Base-by-base conservation (phyloP, 2,113 vertebrate species). In the Dipodomys stephensi region DNA sequence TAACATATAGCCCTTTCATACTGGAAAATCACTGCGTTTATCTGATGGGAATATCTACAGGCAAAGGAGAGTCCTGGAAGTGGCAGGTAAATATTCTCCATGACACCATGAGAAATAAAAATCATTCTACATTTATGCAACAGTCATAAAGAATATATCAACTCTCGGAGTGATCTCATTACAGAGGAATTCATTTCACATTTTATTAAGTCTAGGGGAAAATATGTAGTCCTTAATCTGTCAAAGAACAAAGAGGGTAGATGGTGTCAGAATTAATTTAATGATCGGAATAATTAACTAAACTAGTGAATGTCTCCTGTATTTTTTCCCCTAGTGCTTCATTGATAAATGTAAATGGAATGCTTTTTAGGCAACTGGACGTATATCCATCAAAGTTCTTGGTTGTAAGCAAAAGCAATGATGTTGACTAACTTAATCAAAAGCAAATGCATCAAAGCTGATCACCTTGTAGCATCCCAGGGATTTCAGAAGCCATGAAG, bases 221-320 rank as follows among this genome's bases (percentile, higher is more conserved):
- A 13, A 39, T 0, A 78, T 19, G 8, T 35, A 73, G 39, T 76
- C 90, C 35, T 62, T 83, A 79, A 15, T 35, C 23, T 90, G 65
- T 32, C 60, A 57, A 72, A 53, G 1, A 1, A 22, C 25, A 86
- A 64, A 85, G 25, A 49, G 27, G 35, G 90, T 6, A 71, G 28
- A 20, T 79, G 22, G n/a, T 62, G 18, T 67, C 57, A 69, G 53
- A 93, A 95, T 94, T 68, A 83, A 93, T 53, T 93, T 89, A 64
- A 83, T 87, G 67, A 82, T 71, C 15, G 25, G 23, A 88, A 94
- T 4, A 86, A 53, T 46, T 22, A 88, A 87, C 73, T 35, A 64
- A 62, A 64, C 28, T 28, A 77, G 32, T 46, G 46, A 87, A 16
- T 25, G 4, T 68, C 7, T 71, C 44, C 12, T 12, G 18, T 83